phyloP scores from a whole-genome alignment of 2,888 invertebrate species.

The Drosophila cognata region DNA sequence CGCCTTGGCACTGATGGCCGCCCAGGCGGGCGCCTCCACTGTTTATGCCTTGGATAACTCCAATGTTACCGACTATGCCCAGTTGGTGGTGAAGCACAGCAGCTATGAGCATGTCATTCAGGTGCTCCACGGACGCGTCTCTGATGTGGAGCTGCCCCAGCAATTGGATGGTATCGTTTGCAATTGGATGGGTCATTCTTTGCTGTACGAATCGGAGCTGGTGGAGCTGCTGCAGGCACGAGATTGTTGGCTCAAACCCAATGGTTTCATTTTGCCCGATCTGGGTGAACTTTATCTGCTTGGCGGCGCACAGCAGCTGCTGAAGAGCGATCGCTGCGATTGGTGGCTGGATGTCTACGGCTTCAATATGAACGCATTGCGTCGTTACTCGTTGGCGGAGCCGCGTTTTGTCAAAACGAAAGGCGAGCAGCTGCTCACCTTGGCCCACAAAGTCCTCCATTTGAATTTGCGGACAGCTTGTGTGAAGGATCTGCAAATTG shows the following conservation, averaged over 20 bases:
- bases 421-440: slow-evolving; percentile 42
- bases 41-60: slow-evolving; percentile 81
- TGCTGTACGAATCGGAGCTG: slow-evolving; percentile 99
- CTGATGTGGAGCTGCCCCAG: slow-evolving; percentile 64
- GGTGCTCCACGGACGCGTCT: slow-evolving; percentile 74
- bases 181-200: slow-evolving; percentile 90
- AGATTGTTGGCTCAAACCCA: slow-evolving; percentile 97
- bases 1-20: slow-evolving; percentile 77
- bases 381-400: slow-evolving; percentile 97
- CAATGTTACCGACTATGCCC: slow-evolving; percentile 72
- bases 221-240: slow-evolving; percentile 97
- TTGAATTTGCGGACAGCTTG: slow-evolving; percentile 37
- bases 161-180: slow-evolving; percentile 94
- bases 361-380: slow-evolving; percentile 98
- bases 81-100: slow-evolving; percentile 70
- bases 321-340: slow-evolving; percentile 99
- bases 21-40: slow-evolving; percentile 71
- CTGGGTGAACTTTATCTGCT: slow-evolving; percentile 96
- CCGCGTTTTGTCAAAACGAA: slow-evolving; percentile 86
- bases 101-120: slow-evolving; percentile 58
- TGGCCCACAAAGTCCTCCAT: slow-evolving; percentile 46
- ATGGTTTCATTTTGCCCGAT: slow-evolving; percentile 96
- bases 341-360: slow-evolving; percentile 99
- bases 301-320: slow-evolving; percentile 95
- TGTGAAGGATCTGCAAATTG: slow-evolving; percentile 38